Percentiles rank a stretch among this genome's conserved stretches.
Evolutionary conservation across 2,888 invertebrate species (phyloP).

Genomic region (Cerastis leucographa): DNA sequence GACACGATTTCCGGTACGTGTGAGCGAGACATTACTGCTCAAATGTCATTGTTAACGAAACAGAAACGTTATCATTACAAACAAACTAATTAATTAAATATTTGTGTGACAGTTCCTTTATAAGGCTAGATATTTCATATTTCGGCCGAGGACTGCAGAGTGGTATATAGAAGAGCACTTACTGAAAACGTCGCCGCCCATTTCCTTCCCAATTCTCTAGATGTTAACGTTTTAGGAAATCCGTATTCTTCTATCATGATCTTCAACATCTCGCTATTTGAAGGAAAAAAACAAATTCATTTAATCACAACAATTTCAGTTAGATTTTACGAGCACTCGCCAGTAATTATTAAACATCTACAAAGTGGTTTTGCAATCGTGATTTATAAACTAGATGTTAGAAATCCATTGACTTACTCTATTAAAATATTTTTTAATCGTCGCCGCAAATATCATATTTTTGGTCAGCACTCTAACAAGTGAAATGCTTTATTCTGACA

Average conservation of each 20-base stretch:
- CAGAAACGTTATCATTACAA: too few relatives aligned
- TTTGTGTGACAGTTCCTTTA: too few relatives aligned
- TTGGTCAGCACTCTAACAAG: neutral
- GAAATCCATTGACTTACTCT: neutral
- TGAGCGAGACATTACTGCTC: too few relatives aligned
- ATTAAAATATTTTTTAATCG: neutral
- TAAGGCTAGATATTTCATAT: too few relatives aligned
- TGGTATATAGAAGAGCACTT: slow-evolving; percentile 62
- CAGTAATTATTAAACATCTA: slow-evolving; percentile 6
- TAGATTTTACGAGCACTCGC: neutral
- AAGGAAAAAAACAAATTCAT: slow-evolving; percentile 28
- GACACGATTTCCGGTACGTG: too few relatives aligned
- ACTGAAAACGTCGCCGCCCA: slow-evolving; percentile 85
- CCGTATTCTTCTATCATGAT: slow-evolving; percentile 85
- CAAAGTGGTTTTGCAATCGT: neutral
- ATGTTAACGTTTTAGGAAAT: slow-evolving; percentile 81
- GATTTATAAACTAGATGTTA: neutral
- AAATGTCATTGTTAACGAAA: too few relatives aligned
- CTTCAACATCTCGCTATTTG: slow-evolving; percentile 78
- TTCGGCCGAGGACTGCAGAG: too few relatives aligned
- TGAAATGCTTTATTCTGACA: neutral
- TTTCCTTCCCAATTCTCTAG: slow-evolving; percentile 82
- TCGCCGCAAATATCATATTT: neutral
- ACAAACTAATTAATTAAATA: too few relatives aligned
- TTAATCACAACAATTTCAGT: neutral